These are phyloP conservation scores for Thamnophis sirtalis DNA, from an alignment of 2,113 vertebrate genomes.

Conservation along the genomic window DNA sequence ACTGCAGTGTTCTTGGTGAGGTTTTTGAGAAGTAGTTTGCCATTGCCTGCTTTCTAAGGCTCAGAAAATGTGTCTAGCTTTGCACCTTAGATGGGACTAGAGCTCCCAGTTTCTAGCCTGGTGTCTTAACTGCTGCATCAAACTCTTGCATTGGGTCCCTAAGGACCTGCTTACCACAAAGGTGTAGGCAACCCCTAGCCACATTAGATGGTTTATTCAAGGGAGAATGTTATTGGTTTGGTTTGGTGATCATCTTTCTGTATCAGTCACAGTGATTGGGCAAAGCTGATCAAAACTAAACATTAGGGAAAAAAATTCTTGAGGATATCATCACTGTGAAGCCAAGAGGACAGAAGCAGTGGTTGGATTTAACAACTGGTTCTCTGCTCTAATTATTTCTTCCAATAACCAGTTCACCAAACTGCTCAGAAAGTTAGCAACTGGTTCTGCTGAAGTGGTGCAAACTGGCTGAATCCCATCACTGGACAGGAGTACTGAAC, in stretches of 20 bases:
- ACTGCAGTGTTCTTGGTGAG: background rate
- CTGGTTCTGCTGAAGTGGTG: no score
- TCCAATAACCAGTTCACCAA: no score
- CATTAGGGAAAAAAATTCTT: background rate
- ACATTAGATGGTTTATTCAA: background rate
- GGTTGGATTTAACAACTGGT: no score
- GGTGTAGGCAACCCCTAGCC: background rate
- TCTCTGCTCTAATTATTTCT: no score
- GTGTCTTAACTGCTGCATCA: background rate
- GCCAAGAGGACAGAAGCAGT: background rate
- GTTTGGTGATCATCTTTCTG: background rate
- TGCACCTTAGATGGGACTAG: background rate
- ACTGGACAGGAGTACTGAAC: background rate
- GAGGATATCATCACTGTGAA: background rate
- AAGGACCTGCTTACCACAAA: background rate
- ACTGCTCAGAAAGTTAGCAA: no score
- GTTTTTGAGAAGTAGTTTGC: background rate
- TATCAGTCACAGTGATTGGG: background rate
- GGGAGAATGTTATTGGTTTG: background rate
- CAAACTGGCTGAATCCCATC: no score
- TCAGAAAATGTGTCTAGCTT: background rate
- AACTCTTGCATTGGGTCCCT: background rate
- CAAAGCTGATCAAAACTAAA: background rate
- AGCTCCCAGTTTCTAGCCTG: background rate
- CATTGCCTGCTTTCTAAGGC: background rate